Percentiles rank a stretch among this genome's conserved stretches.
Conservation (phyloP, 2,797 vertebrate species). For the Poeciliopsis infans region DNA sequence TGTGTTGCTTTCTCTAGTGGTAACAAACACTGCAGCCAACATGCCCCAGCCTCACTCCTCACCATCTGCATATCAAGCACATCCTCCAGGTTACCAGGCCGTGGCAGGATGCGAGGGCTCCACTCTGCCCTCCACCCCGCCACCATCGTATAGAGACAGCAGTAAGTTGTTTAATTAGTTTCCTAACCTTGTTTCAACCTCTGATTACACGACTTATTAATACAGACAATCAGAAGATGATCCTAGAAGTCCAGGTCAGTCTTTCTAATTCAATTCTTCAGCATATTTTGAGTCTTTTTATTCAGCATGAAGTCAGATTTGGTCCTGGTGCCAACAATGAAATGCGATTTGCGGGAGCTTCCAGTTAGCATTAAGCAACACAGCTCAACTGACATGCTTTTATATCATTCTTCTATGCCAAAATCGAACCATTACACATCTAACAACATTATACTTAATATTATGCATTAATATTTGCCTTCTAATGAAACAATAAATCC, state of each 20-base stretch:
- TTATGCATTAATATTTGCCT: neutral
- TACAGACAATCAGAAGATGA: neutral
- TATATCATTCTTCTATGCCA: neutral
- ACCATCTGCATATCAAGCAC: neutral
- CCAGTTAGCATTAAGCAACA: neutral
- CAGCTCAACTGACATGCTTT: neutral
- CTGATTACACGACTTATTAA: neutral
- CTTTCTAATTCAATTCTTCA: neutral
- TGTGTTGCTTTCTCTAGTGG: slow-evolving; percentile 32
- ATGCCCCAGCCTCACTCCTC: slow-evolving; percentile 29
- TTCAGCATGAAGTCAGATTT: neutral
- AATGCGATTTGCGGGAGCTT: neutral
- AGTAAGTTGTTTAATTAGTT: slow-evolving; percentile 48
- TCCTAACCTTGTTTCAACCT: neutral
- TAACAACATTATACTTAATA: neutral
- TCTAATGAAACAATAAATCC: neutral
- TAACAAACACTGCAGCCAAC: slow-evolving; percentile 18
- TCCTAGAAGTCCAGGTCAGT: neutral
- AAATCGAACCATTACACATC: neutral
- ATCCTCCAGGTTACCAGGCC: slow-evolving; percentile 62
- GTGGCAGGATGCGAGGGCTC: slow-evolving; percentile 38
- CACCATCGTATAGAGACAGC: slow-evolving; percentile 39
- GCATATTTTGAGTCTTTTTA: neutral
- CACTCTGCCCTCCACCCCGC: slow-evolving; percentile 44
- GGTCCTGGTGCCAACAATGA: neutral